Evolutionary conservation across 2,113 vertebrate genomes (phyloP), one percentile per base, ranked within the genome.

Genomic region (Labeo catla): DNA sequence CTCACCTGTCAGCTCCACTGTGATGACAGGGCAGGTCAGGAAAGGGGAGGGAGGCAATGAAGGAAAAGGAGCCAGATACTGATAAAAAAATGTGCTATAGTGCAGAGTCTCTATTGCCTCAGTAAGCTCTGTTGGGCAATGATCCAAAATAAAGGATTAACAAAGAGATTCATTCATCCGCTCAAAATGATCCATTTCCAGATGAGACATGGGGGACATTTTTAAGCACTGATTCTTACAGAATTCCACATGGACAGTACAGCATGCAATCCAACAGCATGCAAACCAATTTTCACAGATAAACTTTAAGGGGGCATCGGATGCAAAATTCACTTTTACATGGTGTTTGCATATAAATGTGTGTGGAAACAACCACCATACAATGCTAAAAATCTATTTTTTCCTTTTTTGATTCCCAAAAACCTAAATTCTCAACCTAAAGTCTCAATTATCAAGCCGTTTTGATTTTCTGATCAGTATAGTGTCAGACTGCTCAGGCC

Each of bases 131-230:
- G 8, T 66, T 77, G 45, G 76, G 81, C 76, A 79, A 80, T 77
- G 10, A 16, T 76, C 70, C 87, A 85, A 65, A 63, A 81, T 70
- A 68, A 70, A 73, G 36, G 49, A 85, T 85, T 88, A 88, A 83
- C 87, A 88, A 86, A 82, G 50, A 85, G 59, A 83, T 85, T 54
- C 59, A 88, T 88, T 88, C 72, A 85, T 72, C 82, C 76, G 43
- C 45, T 52, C 66, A 61, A 77, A 82, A 85, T 88, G 10, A 82
- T 88, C 68, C 83, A 73, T 39, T 88, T 85, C 78, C 63, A 77
- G 72, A 68, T 85, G 50, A 72, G 47, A 49, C 70, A 74, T 50
- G 59, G 54, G 66, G 68, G 59, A 47, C 45, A 39, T 73, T 66
- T 72, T 49, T 83, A 13, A 13, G 63, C 63, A 83, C 39, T 15